Conservation (phyloP, 2,113 vertebrate species). For the Oplegnathus fasciatus region DNA sequence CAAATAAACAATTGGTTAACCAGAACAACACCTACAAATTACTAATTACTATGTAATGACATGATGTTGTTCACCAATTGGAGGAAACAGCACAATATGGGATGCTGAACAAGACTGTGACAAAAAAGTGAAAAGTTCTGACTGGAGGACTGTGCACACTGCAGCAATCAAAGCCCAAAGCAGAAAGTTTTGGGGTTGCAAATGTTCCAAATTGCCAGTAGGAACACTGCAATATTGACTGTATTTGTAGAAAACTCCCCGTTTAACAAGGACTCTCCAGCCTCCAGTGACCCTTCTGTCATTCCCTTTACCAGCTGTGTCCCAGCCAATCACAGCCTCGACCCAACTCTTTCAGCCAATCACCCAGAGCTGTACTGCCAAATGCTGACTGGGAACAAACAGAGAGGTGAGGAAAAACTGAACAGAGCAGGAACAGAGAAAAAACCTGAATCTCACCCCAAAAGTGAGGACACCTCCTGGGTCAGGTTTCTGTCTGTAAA, state of each 20-base stretch:
- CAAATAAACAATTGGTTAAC: neutral
- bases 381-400: neutral
- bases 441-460: slow-evolving; percentile 21
- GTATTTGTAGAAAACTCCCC: neutral
- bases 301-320: neutral
- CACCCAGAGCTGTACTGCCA: neutral
- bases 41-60: neutral
- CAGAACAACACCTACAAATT: neutral
- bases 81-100: neutral
- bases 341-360: slow-evolving; percentile 20
- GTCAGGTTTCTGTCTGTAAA: slow-evolving; percentile 26
- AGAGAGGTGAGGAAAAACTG: neutral
- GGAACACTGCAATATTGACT: neutral
- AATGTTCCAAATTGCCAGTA: too few relatives aligned
- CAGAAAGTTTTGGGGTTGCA: neutral
- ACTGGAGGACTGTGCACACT: neutral
- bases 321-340: neutral
- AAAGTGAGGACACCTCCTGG: slow-evolving; percentile 28
- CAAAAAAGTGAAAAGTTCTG: neutral
- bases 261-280: neutral
- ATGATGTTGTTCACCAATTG: neutral
- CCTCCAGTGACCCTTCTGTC: neutral
- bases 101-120: neutral
- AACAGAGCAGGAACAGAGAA: neutral
- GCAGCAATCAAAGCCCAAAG: neutral